Evolutionary conservation across 2,797 vertebrate species (phyloP), one percentile per base, ranked within the genome.

Genomic region (Poeciliopsis infans): DNA sequence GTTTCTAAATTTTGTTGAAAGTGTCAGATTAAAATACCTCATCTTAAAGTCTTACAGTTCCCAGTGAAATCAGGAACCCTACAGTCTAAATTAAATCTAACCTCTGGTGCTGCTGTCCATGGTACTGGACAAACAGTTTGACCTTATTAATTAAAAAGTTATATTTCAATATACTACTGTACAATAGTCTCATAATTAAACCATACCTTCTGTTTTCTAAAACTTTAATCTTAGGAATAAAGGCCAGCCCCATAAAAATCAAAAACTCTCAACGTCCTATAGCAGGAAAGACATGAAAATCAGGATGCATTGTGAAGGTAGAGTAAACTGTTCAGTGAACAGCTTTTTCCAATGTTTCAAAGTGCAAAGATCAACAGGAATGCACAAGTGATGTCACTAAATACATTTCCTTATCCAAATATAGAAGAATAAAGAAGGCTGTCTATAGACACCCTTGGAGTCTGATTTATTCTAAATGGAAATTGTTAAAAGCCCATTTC

Each of bases 391-490:
- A 61, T 66, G 18, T 66, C 25, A 15, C 31, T 36, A 18, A 36
- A 20, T 66, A 61, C 28, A 5, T 66, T 66, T 66, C 61, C 20
- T 39, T 39, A 39, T 69, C 23, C 66, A 69, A n/a, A 43, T 69
- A 23, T 13, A n/a, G 13, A 69, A 43, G 39, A 69, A 43, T 43
- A 43, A 41, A 69, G 8, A 41, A 43, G 4, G 25, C 11, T 68
- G 31, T 39, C 33, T 11, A 69, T 5, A 69, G 20, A 69, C 66
- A 69, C 39, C 20, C 23, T 43, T 13, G 36, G 66, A 69, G 66
- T 69, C 39, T 69, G 66, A 69, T 43, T 72, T 72, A 47, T 49
- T 33, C 46, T 8, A 47, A 72, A 72, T 72, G 45, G 45, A 72
- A 72, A 72, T 47, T 31, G 53, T 20, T 18, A 74, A 53, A 13